phyloP scores from a whole-genome alignment of 2,888 invertebrate genomes.

The Pyrrhosoma nymphula region DNA sequence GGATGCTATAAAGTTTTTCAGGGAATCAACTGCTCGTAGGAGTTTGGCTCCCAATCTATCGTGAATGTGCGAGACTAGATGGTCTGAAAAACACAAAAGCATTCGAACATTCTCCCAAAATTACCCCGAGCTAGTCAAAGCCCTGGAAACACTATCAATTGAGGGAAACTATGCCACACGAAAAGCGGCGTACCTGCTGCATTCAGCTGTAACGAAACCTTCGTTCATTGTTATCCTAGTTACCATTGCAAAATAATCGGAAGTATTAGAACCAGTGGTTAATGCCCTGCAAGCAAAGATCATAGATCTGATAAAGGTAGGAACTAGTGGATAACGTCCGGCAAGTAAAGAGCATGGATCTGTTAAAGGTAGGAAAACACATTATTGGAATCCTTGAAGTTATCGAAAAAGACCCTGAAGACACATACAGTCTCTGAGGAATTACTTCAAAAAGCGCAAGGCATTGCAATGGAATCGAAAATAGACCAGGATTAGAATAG shows the following conservation, averaged over 20 bases:
- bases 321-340: no score
- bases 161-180: not conserved
- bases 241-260: not conserved
- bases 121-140: not conserved
- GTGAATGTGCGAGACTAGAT: not conserved
- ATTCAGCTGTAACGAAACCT: not conserved
- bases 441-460: no score
- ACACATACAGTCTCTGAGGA: no score
- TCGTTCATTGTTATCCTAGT: not conserved
- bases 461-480: no score
- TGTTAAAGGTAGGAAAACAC: no score
- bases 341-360: no score
- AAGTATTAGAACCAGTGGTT: no score
- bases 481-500: no score
- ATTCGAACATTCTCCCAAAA: not conserved
- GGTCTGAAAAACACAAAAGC: not conserved
- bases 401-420: no score
- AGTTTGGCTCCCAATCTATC: not conserved
- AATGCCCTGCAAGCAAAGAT: no score
- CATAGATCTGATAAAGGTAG: no score
- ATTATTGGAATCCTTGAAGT: no score
- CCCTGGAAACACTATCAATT: not conserved
- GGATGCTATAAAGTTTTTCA: not conserved
- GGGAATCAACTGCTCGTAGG: not conserved
- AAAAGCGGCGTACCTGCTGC: not conserved